These are phyloP conservation scores for Aporrectodea caliginosa DNA, from an alignment of 1,140 invertebrate species.

Conservation along the genomic window DNA sequence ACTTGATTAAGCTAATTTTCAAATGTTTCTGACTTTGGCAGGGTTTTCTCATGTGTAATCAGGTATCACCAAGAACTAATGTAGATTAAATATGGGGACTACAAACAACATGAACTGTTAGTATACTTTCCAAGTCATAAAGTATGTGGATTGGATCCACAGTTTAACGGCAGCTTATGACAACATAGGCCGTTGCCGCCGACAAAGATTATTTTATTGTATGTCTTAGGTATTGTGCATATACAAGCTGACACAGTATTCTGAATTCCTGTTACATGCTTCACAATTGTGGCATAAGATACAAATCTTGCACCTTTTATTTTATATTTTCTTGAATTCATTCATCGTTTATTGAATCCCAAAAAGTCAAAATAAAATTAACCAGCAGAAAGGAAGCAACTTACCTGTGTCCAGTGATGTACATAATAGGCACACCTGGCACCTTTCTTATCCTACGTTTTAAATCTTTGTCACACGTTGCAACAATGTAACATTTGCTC, in stretches of 20 bases:
- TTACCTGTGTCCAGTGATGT: slow-evolving; percentile 79
- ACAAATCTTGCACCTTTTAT: background rate
- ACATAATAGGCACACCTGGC: slow-evolving; percentile 98
- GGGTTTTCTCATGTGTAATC: too few species aligned
- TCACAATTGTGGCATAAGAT: background rate
- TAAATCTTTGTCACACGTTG: slow-evolving; percentile 96
- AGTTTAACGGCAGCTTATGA: too few species aligned
- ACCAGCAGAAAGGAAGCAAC: background rate
- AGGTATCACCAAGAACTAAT: too few species aligned
- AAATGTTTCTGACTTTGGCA: too few species aligned
- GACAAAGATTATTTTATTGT: too few species aligned
- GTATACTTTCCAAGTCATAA: too few species aligned
- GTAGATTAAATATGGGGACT: too few species aligned
- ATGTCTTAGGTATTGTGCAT: background rate
- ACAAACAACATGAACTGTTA: too few species aligned
- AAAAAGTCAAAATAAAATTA: background rate
- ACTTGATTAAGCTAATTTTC: too few species aligned
- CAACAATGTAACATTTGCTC: slow-evolving; percentile 99
- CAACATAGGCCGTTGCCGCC: too few species aligned
- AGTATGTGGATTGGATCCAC: too few species aligned
- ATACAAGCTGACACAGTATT: background rate
- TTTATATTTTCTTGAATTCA: background rate
- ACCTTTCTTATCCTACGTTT: slow-evolving; percentile 95
- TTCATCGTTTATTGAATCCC: too few species aligned
- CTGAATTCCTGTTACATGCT: background rate